A percentile compares a stretch with the other conserved stretches of the same genome.
These are phyloP conservation scores for Hyla sarda DNA, from an alignment of 2,113 vertebrate species.

Conservation along the genomic window DNA sequence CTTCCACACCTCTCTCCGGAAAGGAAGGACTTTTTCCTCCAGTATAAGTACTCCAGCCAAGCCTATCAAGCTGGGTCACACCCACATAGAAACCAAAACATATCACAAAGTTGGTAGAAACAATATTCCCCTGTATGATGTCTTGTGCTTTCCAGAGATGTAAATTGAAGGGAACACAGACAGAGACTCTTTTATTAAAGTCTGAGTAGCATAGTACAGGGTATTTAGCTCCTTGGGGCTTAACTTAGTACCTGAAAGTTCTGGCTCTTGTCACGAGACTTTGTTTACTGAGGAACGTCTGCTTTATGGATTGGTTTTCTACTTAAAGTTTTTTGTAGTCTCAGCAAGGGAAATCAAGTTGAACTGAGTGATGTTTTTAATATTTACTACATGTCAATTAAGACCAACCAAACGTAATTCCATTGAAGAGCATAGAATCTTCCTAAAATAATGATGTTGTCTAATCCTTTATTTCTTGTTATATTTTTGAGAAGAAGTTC, in stretches of 20 bases:
- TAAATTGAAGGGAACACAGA: constrained; percentile 22
- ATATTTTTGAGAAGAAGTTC: too few relatives aligned
- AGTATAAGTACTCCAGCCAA: constrained; percentile 25
- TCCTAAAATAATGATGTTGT: too few relatives aligned
- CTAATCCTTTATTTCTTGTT: too few relatives aligned
- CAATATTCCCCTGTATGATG: constrained; percentile 27
- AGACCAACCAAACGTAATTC: too few relatives aligned
- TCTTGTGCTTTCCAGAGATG: constrained; percentile 14
- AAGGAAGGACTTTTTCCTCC: constrained; percentile 55
- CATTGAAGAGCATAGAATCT: too few relatives aligned
- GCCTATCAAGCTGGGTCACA: constrained; percentile 50
- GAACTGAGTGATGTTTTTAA: neutral
- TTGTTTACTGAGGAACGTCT: neutral
- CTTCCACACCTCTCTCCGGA: constrained; percentile 43
- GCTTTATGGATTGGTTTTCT: constrained; percentile 3
- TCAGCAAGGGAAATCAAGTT: neutral
- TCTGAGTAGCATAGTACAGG: neutral
- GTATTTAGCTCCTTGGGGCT: neutral
- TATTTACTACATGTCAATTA: neutral
- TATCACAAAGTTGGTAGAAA: constrained; percentile 48
- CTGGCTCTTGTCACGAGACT: constrained; percentile 21
- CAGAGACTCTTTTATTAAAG: constrained; percentile 42
- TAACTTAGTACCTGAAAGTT: neutral
- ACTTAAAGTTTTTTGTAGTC: neutral
- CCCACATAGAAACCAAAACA: constrained; percentile 60